phyloP scores from a whole-genome alignment of 2,113 vertebrate genomes.

The Atractosteus spatula region DNA sequence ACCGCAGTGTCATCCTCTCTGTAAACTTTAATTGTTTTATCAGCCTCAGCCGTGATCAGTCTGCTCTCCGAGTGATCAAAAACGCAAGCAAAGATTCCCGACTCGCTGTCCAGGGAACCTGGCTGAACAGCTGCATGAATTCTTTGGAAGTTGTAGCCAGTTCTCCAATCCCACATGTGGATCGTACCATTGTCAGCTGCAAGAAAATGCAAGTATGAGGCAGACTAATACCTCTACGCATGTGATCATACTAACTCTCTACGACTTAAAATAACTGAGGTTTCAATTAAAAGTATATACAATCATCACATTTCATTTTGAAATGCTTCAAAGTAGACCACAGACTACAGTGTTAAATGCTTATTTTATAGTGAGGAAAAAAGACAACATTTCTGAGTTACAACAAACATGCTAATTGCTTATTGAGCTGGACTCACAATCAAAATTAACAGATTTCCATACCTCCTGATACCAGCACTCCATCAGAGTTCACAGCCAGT shows the following conservation, averaged over 20 bases:
- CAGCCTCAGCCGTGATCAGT: slow-evolving; percentile 90
- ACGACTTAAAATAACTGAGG: no score
- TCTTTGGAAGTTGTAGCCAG: slow-evolving; percentile 96
- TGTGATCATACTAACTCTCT: no score
- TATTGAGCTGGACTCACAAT: no score
- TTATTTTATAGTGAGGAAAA: slow-evolving; percentile 24
- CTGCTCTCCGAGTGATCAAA: slow-evolving; percentile 93
- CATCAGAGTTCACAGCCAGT: slow-evolving; percentile 90
- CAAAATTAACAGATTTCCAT: slow-evolving; percentile 13
- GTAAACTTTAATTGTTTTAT: slow-evolving; percentile 98
- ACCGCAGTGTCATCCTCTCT: slow-evolving; percentile 93
- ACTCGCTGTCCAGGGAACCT: slow-evolving; percentile 95
- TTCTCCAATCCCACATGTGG: slow-evolving; percentile 98
- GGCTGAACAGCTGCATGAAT: slow-evolving; percentile 96
- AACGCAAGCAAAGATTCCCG: slow-evolving; percentile 91
- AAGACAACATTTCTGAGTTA: no score
- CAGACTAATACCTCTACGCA: no score
- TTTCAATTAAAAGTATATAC: no score
- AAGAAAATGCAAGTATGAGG: background rate
- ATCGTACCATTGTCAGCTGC: slow-evolving; percentile 96
- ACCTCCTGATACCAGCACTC: slow-evolving; percentile 97
- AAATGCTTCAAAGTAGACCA: no score
- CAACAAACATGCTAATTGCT: no score
- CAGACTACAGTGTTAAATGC: no score
- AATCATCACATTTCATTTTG: no score